Evolutionary conservation across 2,113 vertebrate genomes (phyloP), one percentile per base, ranked within the genome.

Genomic region (Callionymus lyra): DNA sequence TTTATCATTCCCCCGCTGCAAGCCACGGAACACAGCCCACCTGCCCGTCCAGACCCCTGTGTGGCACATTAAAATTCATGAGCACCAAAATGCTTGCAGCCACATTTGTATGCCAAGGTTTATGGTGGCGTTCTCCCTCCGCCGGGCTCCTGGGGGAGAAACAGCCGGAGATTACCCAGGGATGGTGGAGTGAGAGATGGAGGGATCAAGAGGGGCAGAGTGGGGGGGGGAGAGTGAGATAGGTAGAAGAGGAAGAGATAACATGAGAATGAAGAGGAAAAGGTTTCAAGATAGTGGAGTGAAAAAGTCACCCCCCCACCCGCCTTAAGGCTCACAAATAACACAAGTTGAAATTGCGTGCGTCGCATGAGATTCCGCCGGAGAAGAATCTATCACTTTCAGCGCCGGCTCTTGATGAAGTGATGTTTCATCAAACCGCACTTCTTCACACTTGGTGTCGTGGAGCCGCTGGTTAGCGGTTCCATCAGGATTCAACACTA

Each of bases 41-140:
- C 67, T 53, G 53, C 42, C 50, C 43, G 40, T 34, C 38, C 51
- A 6, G 19, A 16, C 57, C 44, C 61, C 49, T 43, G 42, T 60
- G 58, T 34, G 57, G 37, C 38, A 1, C 41, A 73, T 84, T 84
- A 78, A 80, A 79, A 82, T 82, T 81, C 76, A 82, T 78, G 72
- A 76, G 65, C 54, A 19, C 9, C 35, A 34, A 52, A 48, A n/a
- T n/a, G 21, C 21, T 27, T 8, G 21, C 21, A 27, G 21, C 21
- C 21, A 27, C 66, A 70, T 61, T 74, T 71, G 72, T 72, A 74
- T 76, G 79, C 72, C 65, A 78, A 77, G 70, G 70, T 78, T 76
- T 82, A 75, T 63, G 57, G 70, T 55, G 35, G 35, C 36, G 32
- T 50, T 63, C 65, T 65, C 43, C 43, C 59, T 53, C 54, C 50